Conservation (phyloP, 1,140 invertebrate species). For the Scaptomyza montana region DNA sequence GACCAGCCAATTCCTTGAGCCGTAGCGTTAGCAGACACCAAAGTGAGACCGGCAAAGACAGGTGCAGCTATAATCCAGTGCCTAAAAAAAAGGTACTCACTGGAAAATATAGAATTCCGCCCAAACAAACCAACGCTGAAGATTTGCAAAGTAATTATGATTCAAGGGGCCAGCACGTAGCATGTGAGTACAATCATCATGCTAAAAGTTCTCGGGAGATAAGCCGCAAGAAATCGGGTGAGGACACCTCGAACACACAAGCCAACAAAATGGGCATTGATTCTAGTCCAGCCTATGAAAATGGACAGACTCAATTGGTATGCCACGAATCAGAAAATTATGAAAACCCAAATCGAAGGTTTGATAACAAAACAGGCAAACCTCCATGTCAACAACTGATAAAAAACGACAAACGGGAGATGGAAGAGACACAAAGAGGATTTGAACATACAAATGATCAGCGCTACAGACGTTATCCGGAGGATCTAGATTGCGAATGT, state of each 20-base stretch:
- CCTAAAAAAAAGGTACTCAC: slow-evolving; percentile 10
- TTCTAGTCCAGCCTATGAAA: neutral
- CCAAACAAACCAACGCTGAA: neutral
- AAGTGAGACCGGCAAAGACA: neutral
- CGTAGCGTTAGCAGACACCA: neutral
- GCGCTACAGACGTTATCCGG: neutral
- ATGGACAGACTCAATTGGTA: no score
- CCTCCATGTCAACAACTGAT: neutral
- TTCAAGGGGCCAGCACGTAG: neutral
- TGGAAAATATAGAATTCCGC: neutral
- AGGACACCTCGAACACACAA: neutral
- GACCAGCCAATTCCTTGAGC: neutral
- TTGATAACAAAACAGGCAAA: neutral
- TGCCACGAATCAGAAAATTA: no score
- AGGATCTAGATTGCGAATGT: neutral
- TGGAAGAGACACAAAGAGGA: no score
- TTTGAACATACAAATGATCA: no score
- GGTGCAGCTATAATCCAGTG: neutral
- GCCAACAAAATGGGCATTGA: neutral
- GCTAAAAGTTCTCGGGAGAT: neutral
- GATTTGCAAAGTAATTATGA: neutral
- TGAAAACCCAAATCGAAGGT: no score
- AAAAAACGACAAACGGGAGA: neutral
- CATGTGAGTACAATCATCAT: neutral
- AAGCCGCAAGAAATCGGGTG: neutral